Evolutionary conservation across 1,140 invertebrate genomes (phyloP), one percentile per base, ranked within the genome.

Genomic region (Hesperophylax magnus): DNA sequence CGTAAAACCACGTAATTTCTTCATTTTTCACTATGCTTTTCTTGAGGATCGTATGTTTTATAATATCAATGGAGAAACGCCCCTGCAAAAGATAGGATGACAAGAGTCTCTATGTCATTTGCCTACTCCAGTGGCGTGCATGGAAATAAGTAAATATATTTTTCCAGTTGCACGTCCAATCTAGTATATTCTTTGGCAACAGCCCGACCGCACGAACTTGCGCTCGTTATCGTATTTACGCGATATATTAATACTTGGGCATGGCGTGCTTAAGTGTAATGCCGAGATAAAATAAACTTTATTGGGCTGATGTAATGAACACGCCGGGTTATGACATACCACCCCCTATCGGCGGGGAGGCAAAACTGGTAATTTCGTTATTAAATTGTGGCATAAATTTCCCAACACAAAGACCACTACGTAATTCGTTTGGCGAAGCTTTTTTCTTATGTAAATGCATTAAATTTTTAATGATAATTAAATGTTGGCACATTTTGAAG

Each of bases 221-320:
- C 4, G 34, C 67, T 47, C 67, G 67, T 71, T 71, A 71, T 52
- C 39, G 67, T 71, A 71, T 71, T 71, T 71, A 71, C 67, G 67
- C 67, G 67, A 71, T 71, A 52, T 71, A 71, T 71, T 71, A 71
- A 47, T 71, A 47, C 39, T 39, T 9, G 47, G 39, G 67, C 67
- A 71, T 71, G 39, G 67, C 67, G 67, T 71, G 67, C 67, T 18
- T 71, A 71, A 71, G 67, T 71, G 39, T 71, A 71, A 71, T 71
- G 67, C 34, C 11, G 39, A 71, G 67, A 71, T 71, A 71, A 71
- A 71, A 71, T 71, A 71, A 71, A 71, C 34, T 71, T 71, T 71
- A 71, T 71, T 71, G 67, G 67, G 67, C 47, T 71, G 67, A 71
- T 71, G 67, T 71, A 71, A 71, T 71, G 67, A 71, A 71, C 67